Conservation (phyloP, 2,797 vertebrate genomes). For the Pampus argenteus region DNA sequence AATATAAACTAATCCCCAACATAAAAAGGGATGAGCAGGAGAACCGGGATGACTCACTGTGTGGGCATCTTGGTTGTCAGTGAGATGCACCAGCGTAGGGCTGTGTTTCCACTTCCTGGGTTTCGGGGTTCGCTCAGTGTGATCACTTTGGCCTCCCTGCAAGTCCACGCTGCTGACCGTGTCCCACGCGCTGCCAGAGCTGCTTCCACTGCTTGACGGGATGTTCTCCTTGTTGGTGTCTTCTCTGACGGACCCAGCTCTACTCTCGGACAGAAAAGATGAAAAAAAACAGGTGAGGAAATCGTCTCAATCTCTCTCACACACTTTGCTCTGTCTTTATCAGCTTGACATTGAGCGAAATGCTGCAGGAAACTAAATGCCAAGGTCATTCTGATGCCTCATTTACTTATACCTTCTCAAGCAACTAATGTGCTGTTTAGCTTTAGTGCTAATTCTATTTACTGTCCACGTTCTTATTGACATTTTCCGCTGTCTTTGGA, state of each 20-base stretch:
- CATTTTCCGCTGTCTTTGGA: slow-evolving; percentile 44
- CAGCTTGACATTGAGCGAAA: slow-evolving; percentile 33
- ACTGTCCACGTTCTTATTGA: slow-evolving; percentile 61
- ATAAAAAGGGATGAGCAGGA: slow-evolving; percentile 17
- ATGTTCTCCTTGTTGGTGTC: slow-evolving; percentile 94
- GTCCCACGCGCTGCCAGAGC: slow-evolving; percentile 61
- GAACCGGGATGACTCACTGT: slow-evolving; percentile 84
- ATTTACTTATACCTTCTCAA: slow-evolving; percentile 63
- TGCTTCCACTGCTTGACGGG: slow-evolving; percentile 79
- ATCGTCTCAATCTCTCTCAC: slow-evolving; percentile 33
- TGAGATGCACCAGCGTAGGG: slow-evolving; percentile 84
- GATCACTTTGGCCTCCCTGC: slow-evolving; percentile 74
- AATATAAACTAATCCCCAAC: too few relatives aligned
- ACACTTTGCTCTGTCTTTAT: slow-evolving; percentile 33
- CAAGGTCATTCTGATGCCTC: slow-evolving; percentile 41
- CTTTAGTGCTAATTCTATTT: slow-evolving; percentile 73
- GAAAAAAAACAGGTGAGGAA: slow-evolving; percentile 33
- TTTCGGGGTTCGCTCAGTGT: slow-evolving; percentile 81
- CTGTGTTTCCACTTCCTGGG: slow-evolving; percentile 87
- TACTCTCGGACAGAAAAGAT: slow-evolving; percentile 47
- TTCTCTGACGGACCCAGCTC: slow-evolving; percentile 75
- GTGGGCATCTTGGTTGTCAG: slow-evolving; percentile 85
- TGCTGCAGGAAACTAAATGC: slow-evolving; percentile 35
- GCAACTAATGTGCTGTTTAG: slow-evolving; percentile 61
- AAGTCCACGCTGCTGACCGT: slow-evolving; percentile 76